A percentile compares a stretch with the other conserved stretches of the same genome.
phyloP scores from a whole-genome alignment of 1,140 invertebrate species.

The Ladona fulva region DNA sequence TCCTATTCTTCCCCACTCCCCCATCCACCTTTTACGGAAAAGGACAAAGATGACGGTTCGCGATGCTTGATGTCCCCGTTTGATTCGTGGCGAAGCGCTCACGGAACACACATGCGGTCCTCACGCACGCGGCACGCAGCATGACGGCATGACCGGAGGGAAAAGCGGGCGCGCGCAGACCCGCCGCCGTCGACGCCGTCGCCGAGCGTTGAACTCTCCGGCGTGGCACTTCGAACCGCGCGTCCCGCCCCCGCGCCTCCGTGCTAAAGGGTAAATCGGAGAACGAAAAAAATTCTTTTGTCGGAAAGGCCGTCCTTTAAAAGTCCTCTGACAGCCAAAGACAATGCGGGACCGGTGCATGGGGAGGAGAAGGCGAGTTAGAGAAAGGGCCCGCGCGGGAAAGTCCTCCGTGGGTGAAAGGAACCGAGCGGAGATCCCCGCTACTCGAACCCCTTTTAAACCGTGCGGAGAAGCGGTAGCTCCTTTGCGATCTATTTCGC shows the following conservation, averaged over 20 bases:
- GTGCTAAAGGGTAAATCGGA: neutral
- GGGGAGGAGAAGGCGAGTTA: neutral
- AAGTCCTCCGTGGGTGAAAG: neutral
- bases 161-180: too few relatives aligned
- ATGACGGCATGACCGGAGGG: neutral
- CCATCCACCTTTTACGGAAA: neutral
- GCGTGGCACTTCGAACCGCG: neutral
- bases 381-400: neutral
- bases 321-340: neutral
- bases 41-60: neutral
- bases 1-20: neutral
- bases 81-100: neutral
- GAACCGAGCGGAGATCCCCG: neutral
- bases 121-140: neutral
- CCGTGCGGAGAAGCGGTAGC: neutral
- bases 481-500: neutral
- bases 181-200: neutral
- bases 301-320: constrained; percentile 1
- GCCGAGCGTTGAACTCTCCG: neutral
- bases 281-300: neutral
- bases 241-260: neutral
- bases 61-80: constrained; percentile 2
- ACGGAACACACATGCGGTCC: too few relatives aligned
- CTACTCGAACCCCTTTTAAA: neutral
- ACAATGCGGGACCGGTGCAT: neutral